phyloP scores from a whole-genome alignment of 2,113 vertebrate species.

The Poeciliopsis occidentalis region DNA sequence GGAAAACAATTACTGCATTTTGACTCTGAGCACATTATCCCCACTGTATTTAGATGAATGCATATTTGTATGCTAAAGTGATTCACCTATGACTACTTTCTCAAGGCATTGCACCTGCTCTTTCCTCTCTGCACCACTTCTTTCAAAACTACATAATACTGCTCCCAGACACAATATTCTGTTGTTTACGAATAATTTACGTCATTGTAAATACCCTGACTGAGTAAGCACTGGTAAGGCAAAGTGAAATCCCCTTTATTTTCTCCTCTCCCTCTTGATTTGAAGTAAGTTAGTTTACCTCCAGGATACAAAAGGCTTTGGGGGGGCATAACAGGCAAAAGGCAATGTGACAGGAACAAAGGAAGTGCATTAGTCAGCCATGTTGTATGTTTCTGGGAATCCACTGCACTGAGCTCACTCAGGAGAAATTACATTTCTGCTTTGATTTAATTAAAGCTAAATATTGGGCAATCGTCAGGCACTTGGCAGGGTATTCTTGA shows the following conservation, averaged over 20 bases:
- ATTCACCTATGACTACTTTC: neutral
- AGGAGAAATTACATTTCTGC: constrained; percentile 84
- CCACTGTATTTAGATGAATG: no score
- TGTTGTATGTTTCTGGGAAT: constrained; percentile 74
- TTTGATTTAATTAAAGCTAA: constrained; percentile 87
- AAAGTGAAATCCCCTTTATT: constrained; percentile 1
- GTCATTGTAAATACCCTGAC: constrained; percentile 46
- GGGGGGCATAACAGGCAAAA: constrained; percentile 48
- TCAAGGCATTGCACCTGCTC: neutral
- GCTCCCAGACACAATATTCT: constrained; percentile 40
- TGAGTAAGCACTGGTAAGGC: neutral
- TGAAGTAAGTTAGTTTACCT: constrained; percentile 46
- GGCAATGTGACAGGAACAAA: constrained; percentile 65
- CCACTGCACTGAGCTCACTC: constrained; percentile 73
- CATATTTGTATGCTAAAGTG: no score
- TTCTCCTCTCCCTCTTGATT: neutral
- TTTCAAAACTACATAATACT: neutral
- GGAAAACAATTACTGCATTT: neutral
- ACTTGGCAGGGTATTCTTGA: constrained; percentile 79
- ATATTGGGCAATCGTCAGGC: constrained; percentile 82
- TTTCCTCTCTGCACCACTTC: neutral
- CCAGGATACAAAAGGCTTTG: constrained; percentile 38
- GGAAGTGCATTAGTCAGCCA: constrained; percentile 66
- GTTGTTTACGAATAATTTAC: constrained; percentile 68
- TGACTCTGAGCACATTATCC: neutral